Percentiles rank a stretch among this genome's conserved stretches.
phyloP scores from a whole-genome alignment of 1,140 invertebrate genomes.

The Acyrthosiphon pisum region DNA sequence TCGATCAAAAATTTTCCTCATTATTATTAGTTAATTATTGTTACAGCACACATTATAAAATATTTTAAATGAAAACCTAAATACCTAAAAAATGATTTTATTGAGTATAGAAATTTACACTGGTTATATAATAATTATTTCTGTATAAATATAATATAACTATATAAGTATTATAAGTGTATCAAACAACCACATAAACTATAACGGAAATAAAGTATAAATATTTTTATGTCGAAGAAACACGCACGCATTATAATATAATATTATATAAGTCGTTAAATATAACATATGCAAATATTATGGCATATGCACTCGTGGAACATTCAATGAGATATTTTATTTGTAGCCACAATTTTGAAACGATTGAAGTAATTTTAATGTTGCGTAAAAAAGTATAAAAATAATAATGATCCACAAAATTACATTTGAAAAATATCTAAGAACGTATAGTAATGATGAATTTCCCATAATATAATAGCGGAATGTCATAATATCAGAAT shows the following conservation, averaged over 20 bases:
- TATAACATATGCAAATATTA: background rate
- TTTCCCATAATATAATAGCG: background rate
- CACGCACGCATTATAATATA: conserved; percentile 3
- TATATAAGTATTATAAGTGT: background rate
- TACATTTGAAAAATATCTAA: background rate
- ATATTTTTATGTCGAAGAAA: conserved; percentile 4
- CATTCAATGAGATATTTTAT: background rate
- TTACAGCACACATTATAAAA: background rate
- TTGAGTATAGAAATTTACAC: too few species aligned
- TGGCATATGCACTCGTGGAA: background rate
- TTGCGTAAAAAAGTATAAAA: background rate
- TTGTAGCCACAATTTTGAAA: background rate
- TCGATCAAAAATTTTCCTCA: background rate
- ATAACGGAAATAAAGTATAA: background rate
- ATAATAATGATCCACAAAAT: background rate
- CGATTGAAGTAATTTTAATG: background rate
- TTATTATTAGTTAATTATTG: background rate
- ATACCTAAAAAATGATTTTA: too few species aligned
- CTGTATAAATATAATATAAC: too few species aligned
- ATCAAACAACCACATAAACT: background rate
- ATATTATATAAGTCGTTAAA: conserved; percentile 1
- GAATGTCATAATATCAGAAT: background rate
- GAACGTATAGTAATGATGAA: background rate
- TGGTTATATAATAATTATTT: background rate
- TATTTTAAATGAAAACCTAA: background rate